Evolutionary conservation across 2,888 invertebrate species (phyloP).

Genomic region (Hemicrepidius hirtus): DNA sequence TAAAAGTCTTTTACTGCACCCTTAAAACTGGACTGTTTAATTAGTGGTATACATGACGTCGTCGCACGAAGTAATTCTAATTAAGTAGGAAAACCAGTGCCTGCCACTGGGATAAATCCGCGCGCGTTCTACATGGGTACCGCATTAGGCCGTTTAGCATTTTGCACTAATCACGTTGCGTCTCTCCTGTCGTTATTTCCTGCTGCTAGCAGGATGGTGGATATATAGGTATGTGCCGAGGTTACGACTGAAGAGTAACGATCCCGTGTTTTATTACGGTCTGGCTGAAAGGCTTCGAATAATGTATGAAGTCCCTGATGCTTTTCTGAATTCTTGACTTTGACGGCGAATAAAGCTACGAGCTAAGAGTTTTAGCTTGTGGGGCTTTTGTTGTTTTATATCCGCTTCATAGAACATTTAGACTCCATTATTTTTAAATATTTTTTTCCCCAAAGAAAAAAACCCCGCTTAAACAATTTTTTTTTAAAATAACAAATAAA

Average conservation of each 20-base stretch:
- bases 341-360: slow-evolving; percentile 1
- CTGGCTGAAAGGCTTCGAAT: slow-evolving; percentile 31
- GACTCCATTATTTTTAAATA: background rate
- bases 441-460: background rate
- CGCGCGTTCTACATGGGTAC: slow-evolving; percentile 28
- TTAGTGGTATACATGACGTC: slow-evolving; percentile 36
- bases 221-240: slow-evolving; percentile 12
- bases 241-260: slow-evolving; percentile 33
- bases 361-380: slow-evolving; percentile 2
- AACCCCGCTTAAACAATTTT: no score
- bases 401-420: background rate
- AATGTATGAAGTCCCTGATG: slow-evolving; percentile 33
- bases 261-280: slow-evolving; percentile 35
- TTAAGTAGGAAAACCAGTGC: slow-evolving; percentile 27
- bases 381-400: slow-evolving; percentile 10
- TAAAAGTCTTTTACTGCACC: slow-evolving; percentile 17
- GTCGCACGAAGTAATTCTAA: slow-evolving; percentile 32
- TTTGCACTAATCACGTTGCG: slow-evolving; percentile 22
- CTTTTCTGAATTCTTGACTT: slow-evolving; percentile 13
- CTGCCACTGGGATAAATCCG: slow-evolving; percentile 22
- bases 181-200: slow-evolving; percentile 24
- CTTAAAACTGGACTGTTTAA: slow-evolving; percentile 35
- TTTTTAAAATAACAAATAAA: no score
- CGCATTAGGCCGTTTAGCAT: slow-evolving; percentile 33
- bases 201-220: background rate